Conservation (phyloP, 2,888 invertebrate genomes). For the Dastarcus helophoroides region DNA sequence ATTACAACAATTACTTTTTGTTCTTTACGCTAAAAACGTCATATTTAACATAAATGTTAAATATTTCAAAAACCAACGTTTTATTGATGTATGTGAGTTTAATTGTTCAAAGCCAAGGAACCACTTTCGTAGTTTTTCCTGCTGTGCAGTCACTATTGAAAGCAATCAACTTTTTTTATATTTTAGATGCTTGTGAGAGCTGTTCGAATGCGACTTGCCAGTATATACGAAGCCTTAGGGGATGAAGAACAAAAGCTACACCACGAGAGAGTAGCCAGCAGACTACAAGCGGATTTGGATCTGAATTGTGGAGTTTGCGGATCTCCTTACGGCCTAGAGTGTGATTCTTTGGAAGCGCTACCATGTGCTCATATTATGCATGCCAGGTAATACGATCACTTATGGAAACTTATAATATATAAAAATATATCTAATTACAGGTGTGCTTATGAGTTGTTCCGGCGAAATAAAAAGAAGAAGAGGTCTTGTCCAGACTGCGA, state of each 20-base stretch:
- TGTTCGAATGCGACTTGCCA: constrained; percentile 64
- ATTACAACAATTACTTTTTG: too few relatives aligned
- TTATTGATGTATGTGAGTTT: too few relatives aligned
- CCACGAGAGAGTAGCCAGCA: constrained; percentile 58
- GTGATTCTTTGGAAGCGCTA: constrained; percentile 64
- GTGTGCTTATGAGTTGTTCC: constrained; percentile 57
- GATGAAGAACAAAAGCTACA: constrained; percentile 69
- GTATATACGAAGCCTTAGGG: constrained; percentile 71
- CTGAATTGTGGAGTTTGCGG: constrained; percentile 75
- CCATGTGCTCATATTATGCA: constrained; percentile 84
- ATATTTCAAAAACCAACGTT: too few relatives aligned
- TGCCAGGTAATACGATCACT: constrained; percentile 50
- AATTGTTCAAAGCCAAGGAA: too few relatives aligned
- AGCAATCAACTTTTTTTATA: too few relatives aligned
- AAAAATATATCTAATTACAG: constrained; percentile 30
- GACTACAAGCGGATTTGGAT: constrained; percentile 57
- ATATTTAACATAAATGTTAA: too few relatives aligned
- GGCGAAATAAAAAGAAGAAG: constrained; percentile 51
- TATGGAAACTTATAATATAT: background rate
- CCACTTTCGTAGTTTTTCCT: too few relatives aligned
- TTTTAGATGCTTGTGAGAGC: constrained; percentile 73
- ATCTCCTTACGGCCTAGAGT: constrained; percentile 61
- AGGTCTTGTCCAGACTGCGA: constrained; percentile 62
- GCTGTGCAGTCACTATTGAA: too few relatives aligned
- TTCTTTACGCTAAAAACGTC: too few relatives aligned